Conservation (phyloP, 2,113 vertebrate genomes). For the Neopipo cinnamomea region DNA sequence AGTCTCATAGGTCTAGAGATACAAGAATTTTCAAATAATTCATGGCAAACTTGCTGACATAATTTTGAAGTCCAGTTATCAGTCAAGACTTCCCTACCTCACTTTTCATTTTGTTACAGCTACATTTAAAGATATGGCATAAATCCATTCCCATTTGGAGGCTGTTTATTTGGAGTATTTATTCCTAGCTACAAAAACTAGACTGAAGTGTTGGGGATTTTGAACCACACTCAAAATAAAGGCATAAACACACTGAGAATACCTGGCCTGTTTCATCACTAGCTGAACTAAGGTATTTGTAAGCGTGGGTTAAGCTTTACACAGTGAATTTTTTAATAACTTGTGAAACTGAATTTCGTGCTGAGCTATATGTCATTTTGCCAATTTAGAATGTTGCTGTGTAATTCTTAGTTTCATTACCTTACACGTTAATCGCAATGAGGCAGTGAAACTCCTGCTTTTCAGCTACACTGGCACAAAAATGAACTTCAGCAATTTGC, state of each 20-base stretch:
- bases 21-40: neutral
- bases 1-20: neutral
- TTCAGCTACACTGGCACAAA: neutral
- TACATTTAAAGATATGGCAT: neutral
- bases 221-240: constrained; percentile 25
- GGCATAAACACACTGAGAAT: constrained; percentile 1
- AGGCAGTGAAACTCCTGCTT: neutral
- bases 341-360: neutral
- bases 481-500: neutral
- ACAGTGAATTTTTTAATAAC: neutral
- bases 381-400: neutral
- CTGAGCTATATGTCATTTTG: neutral
- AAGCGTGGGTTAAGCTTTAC: neutral
- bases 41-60: neutral
- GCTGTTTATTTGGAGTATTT: constrained; percentile 3
- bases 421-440: neutral
- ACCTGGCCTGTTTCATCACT: neutral
- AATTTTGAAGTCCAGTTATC: neutral
- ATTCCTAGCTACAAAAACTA: constrained; percentile 22
- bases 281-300: neutral
- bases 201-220: neutral
- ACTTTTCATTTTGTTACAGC: neutral
- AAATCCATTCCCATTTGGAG: neutral
- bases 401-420: neutral
- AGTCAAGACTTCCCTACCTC: neutral